These are phyloP conservation scores for Bursaphelenchus okinawaensis DNA, from an alignment of 2,888 invertebrate species.

Conservation along the genomic window DNA sequence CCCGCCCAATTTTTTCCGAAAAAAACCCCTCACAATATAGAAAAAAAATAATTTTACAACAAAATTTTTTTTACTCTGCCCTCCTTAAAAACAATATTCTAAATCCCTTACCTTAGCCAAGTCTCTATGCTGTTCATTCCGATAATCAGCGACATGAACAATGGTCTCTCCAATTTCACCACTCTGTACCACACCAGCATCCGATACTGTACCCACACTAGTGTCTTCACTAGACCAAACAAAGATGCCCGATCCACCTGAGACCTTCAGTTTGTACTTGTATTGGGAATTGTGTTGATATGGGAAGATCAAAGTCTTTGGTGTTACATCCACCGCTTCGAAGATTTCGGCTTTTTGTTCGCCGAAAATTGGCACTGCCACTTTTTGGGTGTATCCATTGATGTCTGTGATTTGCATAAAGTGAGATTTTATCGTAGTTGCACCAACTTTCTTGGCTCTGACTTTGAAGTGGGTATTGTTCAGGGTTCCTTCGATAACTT, in stretches of 20 bases:
- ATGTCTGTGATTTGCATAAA: slow-evolving; percentile 28
- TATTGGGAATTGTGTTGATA: slow-evolving; percentile 21
- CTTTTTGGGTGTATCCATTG: slow-evolving; percentile 26
- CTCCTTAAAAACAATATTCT: no score
- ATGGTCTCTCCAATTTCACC: slow-evolving; percentile 34
- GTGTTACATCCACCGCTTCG: slow-evolving; percentile 38
- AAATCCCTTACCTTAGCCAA: slow-evolving; percentile 24
- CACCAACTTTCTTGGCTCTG: slow-evolving; percentile 31
- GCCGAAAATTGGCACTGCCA: slow-evolving; percentile 32
- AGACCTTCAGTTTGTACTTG: slow-evolving; percentile 28
- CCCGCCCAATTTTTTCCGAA: no score
- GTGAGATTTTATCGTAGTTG: slow-evolving; percentile 29
- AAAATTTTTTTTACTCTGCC: no score
- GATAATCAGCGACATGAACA: slow-evolving; percentile 35
- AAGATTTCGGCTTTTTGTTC: slow-evolving; percentile 38
- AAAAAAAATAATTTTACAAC: no score
- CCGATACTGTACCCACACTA: slow-evolving; percentile 31
- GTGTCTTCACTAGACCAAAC: slow-evolving; percentile 34
- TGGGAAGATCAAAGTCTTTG: slow-evolving; percentile 39
- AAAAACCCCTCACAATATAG: no score
- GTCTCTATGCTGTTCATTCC: slow-evolving; percentile 31
- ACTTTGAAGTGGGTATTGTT: slow-evolving; percentile 46
- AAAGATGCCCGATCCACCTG: slow-evolving; percentile 44
- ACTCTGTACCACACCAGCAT: slow-evolving; percentile 31
- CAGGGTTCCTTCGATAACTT: slow-evolving; percentile 27